A percentile compares a stretch with the other conserved stretches of the same genome.
phyloP scores from a whole-genome alignment of 2,113 vertebrate genomes.

The Eclectus roratus region DNA sequence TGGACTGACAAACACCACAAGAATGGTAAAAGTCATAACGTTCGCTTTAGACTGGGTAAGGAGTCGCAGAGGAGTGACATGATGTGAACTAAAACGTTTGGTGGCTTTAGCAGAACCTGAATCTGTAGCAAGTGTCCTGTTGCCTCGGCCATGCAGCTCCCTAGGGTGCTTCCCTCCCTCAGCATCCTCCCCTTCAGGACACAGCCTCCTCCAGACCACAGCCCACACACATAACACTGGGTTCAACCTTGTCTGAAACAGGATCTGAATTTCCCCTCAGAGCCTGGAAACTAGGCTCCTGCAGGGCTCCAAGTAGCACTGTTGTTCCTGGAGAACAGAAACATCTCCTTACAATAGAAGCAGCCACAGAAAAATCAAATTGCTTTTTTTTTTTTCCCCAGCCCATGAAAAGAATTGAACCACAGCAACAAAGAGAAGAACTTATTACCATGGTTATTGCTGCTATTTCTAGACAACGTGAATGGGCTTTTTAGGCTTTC shows the following conservation, averaged over 20 bases:
- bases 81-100: background rate
- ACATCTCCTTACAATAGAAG: slow-evolving; percentile 2
- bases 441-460: slow-evolving; percentile 71
- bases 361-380: slow-evolving; percentile 56
- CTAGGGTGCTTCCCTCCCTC: background rate
- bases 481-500: slow-evolving; percentile 65
- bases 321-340: slow-evolving; percentile 45
- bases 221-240: background rate
- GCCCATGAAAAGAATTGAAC: slow-evolving; percentile 58
- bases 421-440: slow-evolving; percentile 65
- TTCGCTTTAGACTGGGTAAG: background rate
- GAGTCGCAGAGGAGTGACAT: accelerated
- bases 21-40: background rate
- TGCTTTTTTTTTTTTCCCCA: background rate
- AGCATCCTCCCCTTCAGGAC: background rate
- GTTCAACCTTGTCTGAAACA: background rate
- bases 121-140: accelerated
- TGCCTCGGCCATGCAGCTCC: background rate
- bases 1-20: background rate
- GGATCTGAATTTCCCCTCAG: background rate
- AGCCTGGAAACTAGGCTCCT: background rate
- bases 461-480: slow-evolving; percentile 61
- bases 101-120: background rate
- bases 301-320: background rate
- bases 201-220: background rate